Percentiles rank a stretch among this genome's conserved stretches.
phyloP scores from a whole-genome alignment of 1,140 invertebrate species.

The Cydia pomonella region DNA sequence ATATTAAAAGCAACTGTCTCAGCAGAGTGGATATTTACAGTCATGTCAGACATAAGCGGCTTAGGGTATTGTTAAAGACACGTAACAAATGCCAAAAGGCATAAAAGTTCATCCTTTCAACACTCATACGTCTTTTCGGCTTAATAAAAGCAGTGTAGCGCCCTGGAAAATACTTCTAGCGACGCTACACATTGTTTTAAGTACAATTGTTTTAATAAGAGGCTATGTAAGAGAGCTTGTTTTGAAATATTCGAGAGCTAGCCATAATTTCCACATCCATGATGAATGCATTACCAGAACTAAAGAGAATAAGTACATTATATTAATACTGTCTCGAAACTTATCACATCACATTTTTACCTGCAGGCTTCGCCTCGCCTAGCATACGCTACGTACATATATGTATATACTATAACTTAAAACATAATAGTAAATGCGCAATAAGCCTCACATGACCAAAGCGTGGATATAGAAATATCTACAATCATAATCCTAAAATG shows the following conservation, averaged over 20 bases:
- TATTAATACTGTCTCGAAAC: constrained; percentile 49
- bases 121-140: background rate
- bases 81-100: background rate
- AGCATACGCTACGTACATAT: background rate
- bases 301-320: constrained; percentile 35
- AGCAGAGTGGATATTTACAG: constrained; percentile 27
- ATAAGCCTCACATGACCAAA: constrained; percentile 61
- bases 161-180: background rate
- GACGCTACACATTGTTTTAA: constrained; percentile 13
- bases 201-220: constrained; percentile 7
- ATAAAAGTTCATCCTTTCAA: background rate
- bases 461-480: constrained; percentile 20
- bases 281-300: background rate
- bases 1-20: constrained; percentile 22
- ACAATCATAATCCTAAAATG: constrained; percentile 24
- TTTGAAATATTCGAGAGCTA: constrained; percentile 30
- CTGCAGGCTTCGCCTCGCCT: background rate
- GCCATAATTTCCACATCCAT: constrained; percentile 14
- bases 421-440: constrained; percentile 72
- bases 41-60: constrained; percentile 8
- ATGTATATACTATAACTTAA: constrained; percentile 33
- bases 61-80: constrained; percentile 11
- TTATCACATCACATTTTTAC: constrained; percentile 29
- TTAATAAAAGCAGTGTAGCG: background rate
- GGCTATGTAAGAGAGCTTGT: constrained; percentile 25